Percentiles rank a stretch among this genome's conserved stretches.
Evolutionary conservation across 2,888 invertebrate genomes (phyloP).

Genomic region (Platynereis dumerilii): DNA sequence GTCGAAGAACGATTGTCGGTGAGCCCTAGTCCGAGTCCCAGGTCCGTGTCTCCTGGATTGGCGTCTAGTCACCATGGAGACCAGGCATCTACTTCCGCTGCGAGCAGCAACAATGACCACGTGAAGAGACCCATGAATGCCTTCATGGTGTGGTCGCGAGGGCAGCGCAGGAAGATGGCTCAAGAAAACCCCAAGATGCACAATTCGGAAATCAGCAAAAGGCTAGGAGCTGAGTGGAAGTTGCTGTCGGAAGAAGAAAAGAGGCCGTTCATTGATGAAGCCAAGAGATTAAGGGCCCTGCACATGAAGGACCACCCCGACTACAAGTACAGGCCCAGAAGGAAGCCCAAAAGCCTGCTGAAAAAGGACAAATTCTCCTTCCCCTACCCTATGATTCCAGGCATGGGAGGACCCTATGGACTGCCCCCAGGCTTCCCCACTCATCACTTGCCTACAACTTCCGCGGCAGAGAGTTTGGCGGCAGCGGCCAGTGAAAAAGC

Average conservation of each 20-base stretch:
- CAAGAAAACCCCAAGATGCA: conserved; percentile 99
- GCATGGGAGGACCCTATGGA: conserved; percentile 40
- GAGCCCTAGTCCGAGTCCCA: too few species aligned
- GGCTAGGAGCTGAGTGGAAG: conserved; percentile 99
- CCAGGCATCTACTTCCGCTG: neutral
- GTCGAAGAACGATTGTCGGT: too few species aligned
- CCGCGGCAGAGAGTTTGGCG: conserved; percentile 30
- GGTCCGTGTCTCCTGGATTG: too few species aligned
- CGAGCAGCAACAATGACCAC: conserved; percentile 67
- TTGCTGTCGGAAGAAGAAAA: conserved; percentile 92
- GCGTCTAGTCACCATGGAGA: too few species aligned
- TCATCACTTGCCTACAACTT: conserved; percentile 3
- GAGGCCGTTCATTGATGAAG: conserved; percentile 97
- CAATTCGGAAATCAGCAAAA: conserved; percentile 95
- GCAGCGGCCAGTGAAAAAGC: conserved; percentile 35
- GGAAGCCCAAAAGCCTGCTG: conserved; percentile 86
- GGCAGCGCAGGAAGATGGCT: conserved; percentile 97
- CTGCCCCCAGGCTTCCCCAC: conserved; percentile 10
- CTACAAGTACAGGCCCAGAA: conserved; percentile 95
- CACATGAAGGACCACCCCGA: conserved; percentile 99
- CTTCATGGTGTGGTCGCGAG: conserved; percentile 99
- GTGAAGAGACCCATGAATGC: conserved; percentile 99
- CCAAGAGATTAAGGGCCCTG: conserved; percentile 92
- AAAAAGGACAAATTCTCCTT: conserved; percentile 82
- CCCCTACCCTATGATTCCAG: conserved; percentile 52